Base-by-base conservation (phyloP, 1,140 invertebrate species). In the Plutomurus gul region DNA sequence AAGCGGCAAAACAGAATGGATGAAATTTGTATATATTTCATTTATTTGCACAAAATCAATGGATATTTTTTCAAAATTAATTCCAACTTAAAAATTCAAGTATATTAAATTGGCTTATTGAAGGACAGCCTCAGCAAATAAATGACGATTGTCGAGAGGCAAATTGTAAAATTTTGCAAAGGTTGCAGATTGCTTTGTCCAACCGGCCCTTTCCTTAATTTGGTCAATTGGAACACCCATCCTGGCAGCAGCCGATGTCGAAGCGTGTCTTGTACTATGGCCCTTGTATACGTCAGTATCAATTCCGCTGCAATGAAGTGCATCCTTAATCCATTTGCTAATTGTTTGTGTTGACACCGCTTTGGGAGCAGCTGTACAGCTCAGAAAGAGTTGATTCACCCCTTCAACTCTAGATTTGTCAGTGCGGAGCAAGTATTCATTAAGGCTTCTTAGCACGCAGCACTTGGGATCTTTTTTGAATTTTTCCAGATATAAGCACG, bases 111-210 rank as follows among this genome's bases (percentile, higher is more conserved):
- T 22, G n/a, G n/a, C n/a, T n/a, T n/a, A 60, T 30, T n/a, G 25
- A 33, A 65, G 16, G 33, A 65, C 22, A 18, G 25, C 33, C 18
- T 33, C 33, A 1, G n/a, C 74, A 75, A 75, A 75, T 27, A 33
- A 0, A 56, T 36, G 16, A 6, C 49, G 18, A 10, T 30, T 56
- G 36, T 56, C 74, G 8, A 75, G 16, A 5, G 51, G 51, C 30
- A 51, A 20, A 27, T 77, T 40, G 16, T 77, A 77, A 47, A 46
- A 47, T 36, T 39, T 39, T 3, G 56, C 76, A 71, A 77, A 77
- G 4, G 49, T 60, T 11, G 16, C 6, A 33, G 76, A 77, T 39
- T 47, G 30, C 43, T 70, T 5, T 25, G 33, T 47, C 76, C 76
- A 77, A 13, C 76, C 76, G 13, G 76, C 76, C 11, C 51, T 65